These are phyloP conservation scores for Tachina lurida DNA, from an alignment of 2,888 invertebrate genomes.

Conservation along the genomic window DNA sequence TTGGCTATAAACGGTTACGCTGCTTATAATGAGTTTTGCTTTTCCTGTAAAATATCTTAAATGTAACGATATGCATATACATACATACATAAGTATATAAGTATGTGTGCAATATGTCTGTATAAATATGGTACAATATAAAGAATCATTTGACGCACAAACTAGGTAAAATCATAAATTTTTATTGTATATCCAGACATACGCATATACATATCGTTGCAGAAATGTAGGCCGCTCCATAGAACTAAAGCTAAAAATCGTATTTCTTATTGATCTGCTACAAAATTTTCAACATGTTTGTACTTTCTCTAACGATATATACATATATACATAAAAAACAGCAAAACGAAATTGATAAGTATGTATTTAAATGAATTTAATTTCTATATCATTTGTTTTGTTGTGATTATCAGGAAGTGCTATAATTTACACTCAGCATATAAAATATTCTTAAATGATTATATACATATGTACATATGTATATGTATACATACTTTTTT, in stretches of 20 bases:
- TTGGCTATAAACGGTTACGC: too few relatives aligned
- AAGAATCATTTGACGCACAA: background rate
- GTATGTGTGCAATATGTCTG: background rate
- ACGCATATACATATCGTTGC: too few relatives aligned
- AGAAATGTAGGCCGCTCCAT: too few relatives aligned
- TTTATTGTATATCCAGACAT: background rate
- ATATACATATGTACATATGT: background rate
- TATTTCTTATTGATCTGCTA: too few relatives aligned
- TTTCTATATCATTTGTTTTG: conserved; percentile 46
- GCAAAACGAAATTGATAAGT: conserved; percentile 3
- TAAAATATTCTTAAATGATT: conserved; percentile 31
- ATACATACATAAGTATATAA: background rate
- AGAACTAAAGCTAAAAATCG: too few relatives aligned
- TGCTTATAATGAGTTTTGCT: too few relatives aligned
- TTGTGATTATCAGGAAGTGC: conserved; percentile 70
- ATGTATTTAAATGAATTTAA: conserved; percentile 7
- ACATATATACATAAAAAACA: background rate
- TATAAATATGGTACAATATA: background rate
- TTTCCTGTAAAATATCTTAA: background rate
- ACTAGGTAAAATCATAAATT: conserved; percentile 1
- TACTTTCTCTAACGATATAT: too few relatives aligned
- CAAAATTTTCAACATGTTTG: too few relatives aligned
- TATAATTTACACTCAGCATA: conserved; percentile 73
- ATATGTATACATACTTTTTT: background rate
- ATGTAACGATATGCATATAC: background rate